Base-by-base conservation (phyloP, 1,140 invertebrate species). In the Ceratitis capitata region DNA sequence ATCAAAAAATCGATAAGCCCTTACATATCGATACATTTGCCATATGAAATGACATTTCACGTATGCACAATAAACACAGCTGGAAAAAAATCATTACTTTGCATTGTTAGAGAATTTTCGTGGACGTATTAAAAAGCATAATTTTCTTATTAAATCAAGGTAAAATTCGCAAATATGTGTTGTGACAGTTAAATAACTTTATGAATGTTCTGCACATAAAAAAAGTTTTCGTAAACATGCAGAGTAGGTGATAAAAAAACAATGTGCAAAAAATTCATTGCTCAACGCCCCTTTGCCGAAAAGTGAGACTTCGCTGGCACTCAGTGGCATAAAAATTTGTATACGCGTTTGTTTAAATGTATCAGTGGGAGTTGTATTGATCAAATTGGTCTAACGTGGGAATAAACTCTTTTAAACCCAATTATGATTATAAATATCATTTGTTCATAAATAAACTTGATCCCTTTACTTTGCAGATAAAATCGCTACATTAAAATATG, bases 401-500 rank as follows among this genome's bases (percentile, higher is more conserved):
- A n/a, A n/a, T n/a, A n/a, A n/a, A n/a, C n/a, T n/a, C n/a, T n/a
- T n/a, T n/a, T n/a, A n/a, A n/a, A n/a, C n/a, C n/a, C n/a, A n/a
- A n/a, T n/a, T n/a, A n/a, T n/a, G n/a, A n/a, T n/a, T n/a, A n/a
- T n/a, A n/a, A n/a, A n/a, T n/a, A n/a, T n/a, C n/a, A n/a, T n/a
- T n/a, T n/a, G n/a, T n/a, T n/a, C n/a, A n/a, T n/a, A n/a, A n/a
- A n/a, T n/a, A n/a, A n/a, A n/a, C n/a, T n/a, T n/a, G n/a, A n/a
- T 26, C n/a, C 10, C 10, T 61, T 26, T 61, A n/a, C 26, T 78
- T 78, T 53, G 19, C 39, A 45, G 35, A 45, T 78, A 32, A 45
- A 45, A 12, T 5, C 6, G 45, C 9, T 78, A 7, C 9, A 39
- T 10, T 39, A 83, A 64, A 90, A 86, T 85, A 99, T 99, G 98